These are phyloP conservation scores for Acanthaster planci DNA, from an alignment of 35 echinoderm and acorn worm species.

Conservation along the genomic window DNA sequence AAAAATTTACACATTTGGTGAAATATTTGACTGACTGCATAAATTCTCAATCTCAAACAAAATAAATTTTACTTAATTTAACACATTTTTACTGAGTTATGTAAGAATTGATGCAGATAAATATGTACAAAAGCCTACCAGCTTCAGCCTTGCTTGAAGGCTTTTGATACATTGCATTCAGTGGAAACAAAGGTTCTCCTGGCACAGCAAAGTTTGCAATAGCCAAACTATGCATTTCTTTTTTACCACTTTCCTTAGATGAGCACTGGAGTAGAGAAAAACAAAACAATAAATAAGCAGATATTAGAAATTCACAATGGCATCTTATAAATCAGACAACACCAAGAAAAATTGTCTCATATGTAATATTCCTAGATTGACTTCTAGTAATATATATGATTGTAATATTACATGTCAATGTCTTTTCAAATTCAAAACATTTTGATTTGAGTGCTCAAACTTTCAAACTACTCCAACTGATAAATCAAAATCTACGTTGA, in stretches of 20 bases:
- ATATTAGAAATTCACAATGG: neutral
- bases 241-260: conserved; percentile 69
- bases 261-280: conserved; percentile 56
- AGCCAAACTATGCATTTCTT: conserved; percentile 77
- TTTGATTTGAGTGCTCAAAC: too few relatives aligned
- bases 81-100: neutral
- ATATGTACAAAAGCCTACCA: conserved; percentile 40
- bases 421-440: too few relatives aligned
- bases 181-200: conserved; percentile 84
- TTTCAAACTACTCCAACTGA: too few relatives aligned
- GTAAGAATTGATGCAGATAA: neutral
- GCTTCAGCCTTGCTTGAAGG: conserved; percentile 68
- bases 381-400: too few relatives aligned
- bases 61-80: too few relatives aligned
- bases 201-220: conserved; percentile 80
- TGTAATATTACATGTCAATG: too few relatives aligned
- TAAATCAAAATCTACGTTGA: too few relatives aligned
- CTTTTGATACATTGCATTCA: conserved; percentile 91
- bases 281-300: neutral
- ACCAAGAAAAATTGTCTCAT: too few relatives aligned
- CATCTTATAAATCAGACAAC: neutral
- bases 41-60: too few relatives aligned
- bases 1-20: too few relatives aligned
- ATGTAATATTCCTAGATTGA: too few relatives aligned
- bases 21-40: too few relatives aligned